These are phyloP conservation scores for Tiliacea aurago DNA, from an alignment of 2,888 invertebrate species.

Conservation along the genomic window DNA sequence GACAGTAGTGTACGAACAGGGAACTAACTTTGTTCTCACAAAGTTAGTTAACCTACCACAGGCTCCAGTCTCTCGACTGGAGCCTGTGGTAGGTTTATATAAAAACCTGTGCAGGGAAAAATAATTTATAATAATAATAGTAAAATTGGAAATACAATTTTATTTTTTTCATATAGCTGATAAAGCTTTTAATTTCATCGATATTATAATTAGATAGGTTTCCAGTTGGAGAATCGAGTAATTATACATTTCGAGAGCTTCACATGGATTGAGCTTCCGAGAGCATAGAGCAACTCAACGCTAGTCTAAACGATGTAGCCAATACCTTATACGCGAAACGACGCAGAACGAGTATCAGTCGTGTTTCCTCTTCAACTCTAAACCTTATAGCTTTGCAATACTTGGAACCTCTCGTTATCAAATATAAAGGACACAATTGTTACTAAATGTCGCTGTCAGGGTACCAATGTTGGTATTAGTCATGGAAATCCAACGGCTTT, in stretches of 20 bases:
- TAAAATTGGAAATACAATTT: background rate
- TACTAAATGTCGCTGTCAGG: conserved; percentile 83
- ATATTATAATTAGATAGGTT: background rate
- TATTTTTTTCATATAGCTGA: background rate
- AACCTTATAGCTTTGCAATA: conserved; percentile 69
- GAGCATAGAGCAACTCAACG: conserved; percentile 11
- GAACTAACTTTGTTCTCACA: no score
- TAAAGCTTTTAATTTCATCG: background rate
- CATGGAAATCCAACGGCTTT: conserved; percentile 80
- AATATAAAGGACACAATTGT: conserved; percentile 72
- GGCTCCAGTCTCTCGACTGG: no score
- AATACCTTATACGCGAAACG: conserved; percentile 45
- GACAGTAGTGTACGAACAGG: no score
- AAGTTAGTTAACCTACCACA: no score
- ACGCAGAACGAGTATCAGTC: conserved; percentile 53
- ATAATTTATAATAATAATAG: no score
- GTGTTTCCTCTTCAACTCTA: conserved; percentile 62
- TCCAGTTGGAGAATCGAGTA: background rate
- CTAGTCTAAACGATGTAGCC: conserved; percentile 41
- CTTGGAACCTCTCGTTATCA: conserved; percentile 61
- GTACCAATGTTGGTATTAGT: conserved; percentile 83
- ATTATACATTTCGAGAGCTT: background rate
- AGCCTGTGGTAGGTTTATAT: no score
- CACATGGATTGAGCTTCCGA: background rate
- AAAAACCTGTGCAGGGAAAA: no score